Conservation (phyloP, 2,888 invertebrate genomes). For the Coelogynopora nodosa region DNA sequence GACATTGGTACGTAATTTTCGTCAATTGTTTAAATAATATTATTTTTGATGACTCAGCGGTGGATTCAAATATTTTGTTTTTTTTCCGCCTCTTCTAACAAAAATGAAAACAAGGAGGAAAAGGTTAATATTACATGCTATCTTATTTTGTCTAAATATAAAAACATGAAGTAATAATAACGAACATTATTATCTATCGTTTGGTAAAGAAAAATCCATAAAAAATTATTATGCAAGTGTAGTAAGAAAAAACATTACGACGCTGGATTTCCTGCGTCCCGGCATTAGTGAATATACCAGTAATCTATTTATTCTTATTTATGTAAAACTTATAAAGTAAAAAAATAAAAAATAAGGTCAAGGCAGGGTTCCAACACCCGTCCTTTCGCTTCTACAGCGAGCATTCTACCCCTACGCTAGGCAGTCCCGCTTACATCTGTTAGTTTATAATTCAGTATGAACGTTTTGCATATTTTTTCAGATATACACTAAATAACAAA, state of each 20-base stretch:
- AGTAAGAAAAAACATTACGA: slow-evolving; percentile 13
- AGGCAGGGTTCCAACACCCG: slow-evolving; percentile 5
- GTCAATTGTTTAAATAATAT: no score
- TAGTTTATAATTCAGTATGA: slow-evolving; percentile 23
- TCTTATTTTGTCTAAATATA: no score
- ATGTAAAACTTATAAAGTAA: slow-evolving; percentile 27
- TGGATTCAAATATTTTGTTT: no score
- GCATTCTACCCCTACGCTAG: slow-evolving; percentile 25
- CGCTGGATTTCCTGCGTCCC: neutral
- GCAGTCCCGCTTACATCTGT: slow-evolving; percentile 2
- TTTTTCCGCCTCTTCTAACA: no score
- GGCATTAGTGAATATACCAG: slow-evolving; percentile 25
- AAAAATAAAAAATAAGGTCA: slow-evolving; percentile 22
- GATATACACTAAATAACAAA: no score
- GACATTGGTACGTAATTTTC: no score
- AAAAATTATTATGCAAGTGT: slow-evolving; percentile 25
- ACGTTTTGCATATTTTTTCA: no score
- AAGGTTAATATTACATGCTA: no score
- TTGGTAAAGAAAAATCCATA: slow-evolving; percentile 25
- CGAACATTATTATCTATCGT: slow-evolving; percentile 8
- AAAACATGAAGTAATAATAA: slow-evolving; percentile 29
- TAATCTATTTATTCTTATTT: slow-evolving; percentile 28
- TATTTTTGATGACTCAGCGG: no score
- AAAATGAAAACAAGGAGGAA: no score
- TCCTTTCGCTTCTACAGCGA: neutral